Conservation (phyloP, 2,797 vertebrate species). For the Thamnophis elegans region DNA sequence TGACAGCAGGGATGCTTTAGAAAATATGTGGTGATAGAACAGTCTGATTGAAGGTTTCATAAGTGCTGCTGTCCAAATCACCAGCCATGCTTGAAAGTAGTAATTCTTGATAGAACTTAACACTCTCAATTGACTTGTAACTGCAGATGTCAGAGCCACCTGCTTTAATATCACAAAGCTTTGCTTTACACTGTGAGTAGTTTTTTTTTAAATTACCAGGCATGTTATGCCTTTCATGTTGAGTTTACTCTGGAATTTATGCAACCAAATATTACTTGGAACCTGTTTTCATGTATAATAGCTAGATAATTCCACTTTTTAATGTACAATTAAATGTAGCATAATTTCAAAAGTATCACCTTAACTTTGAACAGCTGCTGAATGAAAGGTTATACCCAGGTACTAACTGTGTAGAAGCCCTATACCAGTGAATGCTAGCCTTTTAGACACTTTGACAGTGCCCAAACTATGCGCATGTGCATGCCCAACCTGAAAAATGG, state of each 20-base stretch:
- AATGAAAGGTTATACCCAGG: not conserved
- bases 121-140: constrained; percentile 63
- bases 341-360: not conserved
- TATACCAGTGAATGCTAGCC: not conserved
- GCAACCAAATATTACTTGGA: constrained; percentile 34
- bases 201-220: constrained; percentile 44
- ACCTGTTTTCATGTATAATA: constrained; percentile 12
- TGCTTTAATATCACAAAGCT: constrained; percentile 59
- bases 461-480: too few species aligned
- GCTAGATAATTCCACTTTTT: constrained; percentile 12
- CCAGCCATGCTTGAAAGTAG: constrained; percentile 64
- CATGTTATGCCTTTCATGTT: constrained; percentile 38
- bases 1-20: constrained; percentile 56
- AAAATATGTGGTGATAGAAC: constrained; percentile 63
- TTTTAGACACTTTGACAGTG: too few species aligned
- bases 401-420: not conserved
- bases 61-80: constrained; percentile 70
- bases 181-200: constrained; percentile 53
- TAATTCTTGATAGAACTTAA: constrained; percentile 66
- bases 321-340: not conserved
- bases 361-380: not conserved
- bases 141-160: constrained; percentile 66
- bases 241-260: constrained; percentile 27
- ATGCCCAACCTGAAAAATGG: too few species aligned
- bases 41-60: constrained; percentile 70